These are phyloP conservation scores for Rotaria magnacalcarata DNA, from an alignment of 2,888 invertebrate genomes.

Conservation along the genomic window DNA sequence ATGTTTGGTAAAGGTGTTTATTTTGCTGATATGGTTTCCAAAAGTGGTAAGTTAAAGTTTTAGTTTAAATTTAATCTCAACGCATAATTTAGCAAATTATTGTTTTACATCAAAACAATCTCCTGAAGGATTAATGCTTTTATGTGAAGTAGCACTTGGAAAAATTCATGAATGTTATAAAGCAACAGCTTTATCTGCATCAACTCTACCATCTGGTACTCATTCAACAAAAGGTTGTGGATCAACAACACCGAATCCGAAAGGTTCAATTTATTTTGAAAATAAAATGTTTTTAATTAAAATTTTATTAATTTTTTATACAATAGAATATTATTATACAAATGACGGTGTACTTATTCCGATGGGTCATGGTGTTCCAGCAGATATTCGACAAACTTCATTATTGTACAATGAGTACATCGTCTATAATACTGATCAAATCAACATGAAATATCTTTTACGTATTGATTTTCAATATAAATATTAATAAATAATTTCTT, in stretches of 20 bases:
- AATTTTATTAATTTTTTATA: not conserved
- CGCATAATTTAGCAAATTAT: conserved; percentile 88
- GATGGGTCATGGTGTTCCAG: conserved; percentile 53
- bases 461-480: conserved; percentile 61
- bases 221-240: conserved; percentile 84
- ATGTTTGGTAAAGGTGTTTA: conserved; percentile 72
- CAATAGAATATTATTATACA: conserved; percentile 60
- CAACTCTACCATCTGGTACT: conserved; percentile 73
- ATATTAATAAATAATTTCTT: conserved; percentile 47
- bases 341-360: conserved; percentile 65
- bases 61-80: not conserved
- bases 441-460: conserved; percentile 61
- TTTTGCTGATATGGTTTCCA: conserved; percentile 78
- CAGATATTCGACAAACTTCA: conserved; percentile 55
- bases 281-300: not conserved
- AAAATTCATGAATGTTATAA: conserved; percentile 54
- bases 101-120: conserved; percentile 71
- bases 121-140: conserved; percentile 76
- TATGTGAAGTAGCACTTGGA: conserved; percentile 79
- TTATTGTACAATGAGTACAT: conserved; percentile 80
- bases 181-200: conserved; percentile 58
- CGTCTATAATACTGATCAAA: conserved; percentile 61
- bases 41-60: conserved; percentile 74
- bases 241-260: conserved; percentile 76
- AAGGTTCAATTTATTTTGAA: conserved; percentile 48